Base-by-base conservation (phyloP, 1,140 invertebrate genomes). In the Dinoponera quadriceps region DNA sequence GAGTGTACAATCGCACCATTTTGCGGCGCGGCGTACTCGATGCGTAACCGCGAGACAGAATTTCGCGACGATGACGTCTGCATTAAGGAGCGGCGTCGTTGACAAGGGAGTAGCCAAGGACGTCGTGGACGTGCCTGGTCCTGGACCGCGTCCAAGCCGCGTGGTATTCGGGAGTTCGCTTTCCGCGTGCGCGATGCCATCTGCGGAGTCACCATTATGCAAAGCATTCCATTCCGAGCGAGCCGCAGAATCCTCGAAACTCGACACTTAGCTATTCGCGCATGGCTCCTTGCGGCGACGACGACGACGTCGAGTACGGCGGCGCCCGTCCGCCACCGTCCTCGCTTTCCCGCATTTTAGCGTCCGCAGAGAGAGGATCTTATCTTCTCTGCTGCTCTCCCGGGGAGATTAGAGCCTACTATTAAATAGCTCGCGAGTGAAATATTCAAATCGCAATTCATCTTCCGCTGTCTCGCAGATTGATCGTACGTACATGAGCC, bases 201-300 rank as follows among this genome's bases (percentile, higher is more conserved):
- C 85, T 90, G 89, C 66, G 84, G 86, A 89, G 88, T 91, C 89
- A 87, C 89, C 54, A 93, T 92, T 92, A 92, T 93, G 92, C 91
- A 91, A 92, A 92, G 91, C 92, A 92, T 92, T 92, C 88, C 91
- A 86, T 91, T 91, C 88, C 85, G 86, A 74, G 87, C 88, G 89
- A 83, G 82, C 89, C 83, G 84, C 83, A 88, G 86, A 92, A 90
- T 92, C 82, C 91, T 89, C 77, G 71, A 86, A 91, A 92, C 88
- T 92, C 89, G 83, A 93, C 92, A 91, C 91, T 89, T 88, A 90
- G 90, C 89, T 91, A 91, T 92, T 91, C 90, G 88, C 89, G 82
- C 51, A 29, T 29, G 33, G 20, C 85, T 85, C 74, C 80, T 86
- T 72, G 85, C 83, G 57, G 59, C 27, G 73, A 48, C 48, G 51